Evolutionary conservation across 2,888 invertebrate genomes (phyloP).

Genomic region (Cantharis rustica): DNA sequence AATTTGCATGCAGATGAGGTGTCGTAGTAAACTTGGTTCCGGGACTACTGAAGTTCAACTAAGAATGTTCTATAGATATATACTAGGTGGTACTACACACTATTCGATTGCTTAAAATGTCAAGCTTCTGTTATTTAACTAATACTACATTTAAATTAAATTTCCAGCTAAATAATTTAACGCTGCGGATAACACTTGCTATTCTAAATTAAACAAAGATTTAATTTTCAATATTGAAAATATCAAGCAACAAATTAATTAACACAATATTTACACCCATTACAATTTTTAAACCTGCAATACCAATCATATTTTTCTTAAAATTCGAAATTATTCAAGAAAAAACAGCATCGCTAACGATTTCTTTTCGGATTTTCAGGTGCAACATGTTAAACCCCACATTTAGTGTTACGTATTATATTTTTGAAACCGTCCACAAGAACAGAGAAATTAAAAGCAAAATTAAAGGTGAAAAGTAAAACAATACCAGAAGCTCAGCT

Average conservation of each 20-base stretch:
- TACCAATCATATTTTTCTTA: not conserved
- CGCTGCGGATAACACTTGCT: not conserved
- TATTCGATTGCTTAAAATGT: constrained; percentile 15
- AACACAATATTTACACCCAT: not conserved
- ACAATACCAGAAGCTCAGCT: too few species aligned
- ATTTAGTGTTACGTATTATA: too few species aligned
- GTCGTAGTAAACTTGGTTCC: constrained; percentile 48
- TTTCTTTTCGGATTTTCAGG: too few species aligned
- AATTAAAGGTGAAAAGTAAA: too few species aligned
- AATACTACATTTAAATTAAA: constrained; percentile 3
- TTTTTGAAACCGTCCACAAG: too few species aligned
- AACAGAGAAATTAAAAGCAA: too few species aligned
- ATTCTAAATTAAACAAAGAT: not conserved
- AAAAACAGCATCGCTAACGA: too few species aligned
- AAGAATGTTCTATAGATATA: constrained; percentile 35
- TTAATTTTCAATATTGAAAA: not conserved
- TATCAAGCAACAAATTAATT: not conserved
- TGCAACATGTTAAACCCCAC: too few species aligned
- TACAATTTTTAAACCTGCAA: not conserved
- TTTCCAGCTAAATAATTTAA: not conserved
- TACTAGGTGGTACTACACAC: constrained; percentile 17
- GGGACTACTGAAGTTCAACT: constrained; percentile 45
- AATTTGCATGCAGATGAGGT: constrained; percentile 55
- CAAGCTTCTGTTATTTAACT: constrained; percentile 18
- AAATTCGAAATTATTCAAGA: too few species aligned